Evolutionary conservation across 2,888 invertebrate species (phyloP).

Genomic region (Oegoconia quadripuncta): DNA sequence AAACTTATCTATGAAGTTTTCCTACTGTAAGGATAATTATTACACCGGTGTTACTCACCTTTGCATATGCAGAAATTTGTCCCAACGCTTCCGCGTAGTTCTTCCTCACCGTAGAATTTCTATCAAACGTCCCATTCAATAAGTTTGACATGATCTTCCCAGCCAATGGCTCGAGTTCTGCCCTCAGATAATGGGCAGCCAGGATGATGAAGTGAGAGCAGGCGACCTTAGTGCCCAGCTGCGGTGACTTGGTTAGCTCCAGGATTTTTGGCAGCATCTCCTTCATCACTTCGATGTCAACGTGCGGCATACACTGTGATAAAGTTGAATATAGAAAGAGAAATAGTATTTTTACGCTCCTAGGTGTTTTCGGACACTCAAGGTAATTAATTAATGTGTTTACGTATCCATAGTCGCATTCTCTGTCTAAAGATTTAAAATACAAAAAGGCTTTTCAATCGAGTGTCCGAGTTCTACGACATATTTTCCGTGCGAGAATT

Average conservation of each 20-base stretch:
- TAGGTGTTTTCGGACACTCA: no score
- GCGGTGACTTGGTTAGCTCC: slow-evolving; percentile 91
- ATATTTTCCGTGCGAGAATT: no score
- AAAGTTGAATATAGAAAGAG: no score
- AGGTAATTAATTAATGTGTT: no score
- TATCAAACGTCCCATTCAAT: slow-evolving; percentile 89
- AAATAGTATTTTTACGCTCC: no score
- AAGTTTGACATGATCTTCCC: slow-evolving; percentile 79
- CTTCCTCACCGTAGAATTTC: slow-evolving; percentile 90
- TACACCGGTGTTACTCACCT: slow-evolving; percentile 63
- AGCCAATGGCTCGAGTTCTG: slow-evolving; percentile 76
- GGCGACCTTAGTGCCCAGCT: slow-evolving; percentile 90
- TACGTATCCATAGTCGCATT: no score
- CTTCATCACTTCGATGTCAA: slow-evolving; percentile 87
- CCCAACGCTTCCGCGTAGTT: slow-evolving; percentile 92
- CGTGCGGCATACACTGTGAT: slow-evolving; percentile 84
- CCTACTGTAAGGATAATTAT: background rate
- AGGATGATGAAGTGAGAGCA: slow-evolving; percentile 88
- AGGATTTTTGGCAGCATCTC: slow-evolving; percentile 88
- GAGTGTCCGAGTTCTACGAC: no score
- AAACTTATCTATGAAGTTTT: no score
- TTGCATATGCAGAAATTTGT: slow-evolving; percentile 89
- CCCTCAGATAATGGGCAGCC: slow-evolving; percentile 77
- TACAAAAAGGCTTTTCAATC: no score
- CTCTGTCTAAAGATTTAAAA: no score